These are phyloP conservation scores for Rhinopomastus cyanomelas DNA, from an alignment of 2,113 vertebrate species.

Conservation along the genomic window DNA sequence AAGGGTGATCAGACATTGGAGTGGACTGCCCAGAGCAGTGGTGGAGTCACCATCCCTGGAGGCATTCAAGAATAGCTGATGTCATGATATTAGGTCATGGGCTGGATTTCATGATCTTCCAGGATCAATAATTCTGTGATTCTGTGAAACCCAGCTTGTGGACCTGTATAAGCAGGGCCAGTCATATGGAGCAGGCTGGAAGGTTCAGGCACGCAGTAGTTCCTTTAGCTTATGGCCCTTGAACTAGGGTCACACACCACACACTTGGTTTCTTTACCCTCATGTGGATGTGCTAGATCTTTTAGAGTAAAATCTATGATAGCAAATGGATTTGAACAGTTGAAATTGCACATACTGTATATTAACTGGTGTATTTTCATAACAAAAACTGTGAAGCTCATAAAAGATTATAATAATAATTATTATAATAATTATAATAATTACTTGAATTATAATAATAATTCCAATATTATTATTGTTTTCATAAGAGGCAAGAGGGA, in stretches of 20 bases:
- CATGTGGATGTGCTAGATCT: not conserved
- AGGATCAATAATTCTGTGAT: no score
- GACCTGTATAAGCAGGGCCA: not conserved
- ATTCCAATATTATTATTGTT: not conserved
- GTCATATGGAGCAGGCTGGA: not conserved
- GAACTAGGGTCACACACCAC: rapidly evolving
- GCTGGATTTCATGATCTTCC: no score
- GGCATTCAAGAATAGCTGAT: no score
- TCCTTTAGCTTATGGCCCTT: not conserved
- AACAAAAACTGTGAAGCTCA: not conserved
- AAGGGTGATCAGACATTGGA: no score
- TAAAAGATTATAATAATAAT: no score
- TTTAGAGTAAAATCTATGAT: not conserved
- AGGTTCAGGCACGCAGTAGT: not conserved
- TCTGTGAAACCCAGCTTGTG: not conserved
- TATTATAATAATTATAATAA: no score
- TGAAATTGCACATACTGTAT: not conserved
- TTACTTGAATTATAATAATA: no score
- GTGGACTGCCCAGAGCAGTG: no score
- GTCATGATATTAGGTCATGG: no score
- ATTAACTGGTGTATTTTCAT: not conserved
- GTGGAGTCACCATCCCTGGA: no score
- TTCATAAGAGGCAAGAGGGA: not conserved
- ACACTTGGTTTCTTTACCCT: not conserved
- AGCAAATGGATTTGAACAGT: not conserved